phyloP scores from a whole-genome alignment of 2,797 vertebrate species.

The Distichodus sexfasciatus region DNA sequence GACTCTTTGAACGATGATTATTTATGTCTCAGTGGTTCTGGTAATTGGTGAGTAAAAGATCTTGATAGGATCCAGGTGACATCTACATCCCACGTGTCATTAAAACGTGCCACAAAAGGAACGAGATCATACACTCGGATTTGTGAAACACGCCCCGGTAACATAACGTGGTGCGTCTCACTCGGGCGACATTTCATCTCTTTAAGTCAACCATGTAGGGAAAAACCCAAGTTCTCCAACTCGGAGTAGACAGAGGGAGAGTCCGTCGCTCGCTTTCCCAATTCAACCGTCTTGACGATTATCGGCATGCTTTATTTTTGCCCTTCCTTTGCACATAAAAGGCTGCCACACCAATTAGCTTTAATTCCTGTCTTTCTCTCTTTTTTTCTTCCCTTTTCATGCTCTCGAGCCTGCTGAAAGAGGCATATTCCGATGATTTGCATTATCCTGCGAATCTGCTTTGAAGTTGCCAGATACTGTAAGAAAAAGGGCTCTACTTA shows the following conservation, averaged over 20 bases:
- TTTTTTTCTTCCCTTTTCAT: conserved; percentile 73
- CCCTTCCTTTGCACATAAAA: conserved; percentile 86
- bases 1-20: conserved; percentile 36
- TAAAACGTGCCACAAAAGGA: conserved; percentile 4
- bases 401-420: conserved; percentile 78
- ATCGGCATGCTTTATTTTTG: conserved; percentile 73
- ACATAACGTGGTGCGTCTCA: no score
- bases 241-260: not conserved
- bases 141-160: not conserved
- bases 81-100: conserved; percentile 25
- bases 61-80: conserved; percentile 40
- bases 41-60: conserved; percentile 37
- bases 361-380: conserved; percentile 73
- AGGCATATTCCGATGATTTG: conserved; percentile 89
- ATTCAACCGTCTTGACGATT: conserved; percentile 74
- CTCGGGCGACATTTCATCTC: no score
- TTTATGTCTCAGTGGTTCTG: conserved; percentile 33
- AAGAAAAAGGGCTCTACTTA: conserved; percentile 95
- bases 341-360: conserved; percentile 91
- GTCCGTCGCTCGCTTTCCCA: conserved; percentile 60
- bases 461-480: conserved; percentile 98
- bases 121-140: not conserved
- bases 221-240: no score
- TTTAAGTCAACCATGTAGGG: no score
- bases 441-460: conserved; percentile 97